A percentile compares a stretch with the other conserved stretches of the same genome.
These are phyloP conservation scores for Macropis europaea DNA, from an alignment of 2,888 invertebrate genomes.

Conservation along the genomic window DNA sequence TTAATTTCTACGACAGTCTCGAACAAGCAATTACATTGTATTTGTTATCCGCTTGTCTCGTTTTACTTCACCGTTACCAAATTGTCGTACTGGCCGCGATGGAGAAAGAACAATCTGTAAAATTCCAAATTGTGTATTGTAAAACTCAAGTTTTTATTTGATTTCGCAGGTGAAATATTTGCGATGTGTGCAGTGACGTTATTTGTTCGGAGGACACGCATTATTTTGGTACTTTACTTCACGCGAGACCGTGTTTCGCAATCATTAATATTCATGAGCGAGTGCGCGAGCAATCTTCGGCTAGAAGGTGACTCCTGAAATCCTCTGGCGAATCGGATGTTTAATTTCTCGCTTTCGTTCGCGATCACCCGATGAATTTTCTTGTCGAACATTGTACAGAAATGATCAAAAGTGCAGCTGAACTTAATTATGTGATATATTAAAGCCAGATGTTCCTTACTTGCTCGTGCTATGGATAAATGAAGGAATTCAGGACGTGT, in stretches of 20 bases:
- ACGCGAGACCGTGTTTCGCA: conserved; percentile 16
- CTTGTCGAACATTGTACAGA: background rate
- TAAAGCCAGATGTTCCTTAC: background rate
- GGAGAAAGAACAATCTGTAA: background rate
- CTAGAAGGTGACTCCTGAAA: conserved; percentile 15
- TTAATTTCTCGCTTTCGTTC: background rate
- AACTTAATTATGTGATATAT: background rate
- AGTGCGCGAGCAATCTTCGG: conserved; percentile 22
- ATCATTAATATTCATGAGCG: conserved; percentile 37
- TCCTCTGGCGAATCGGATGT: conserved; percentile 35
- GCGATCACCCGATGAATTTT: background rate
- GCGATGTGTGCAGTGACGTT: too few species aligned
- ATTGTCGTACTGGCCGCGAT: too few species aligned
- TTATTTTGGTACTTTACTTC: background rate
- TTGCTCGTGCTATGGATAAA: background rate
- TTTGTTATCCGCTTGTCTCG: too few species aligned
- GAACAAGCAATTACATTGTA: too few species aligned
- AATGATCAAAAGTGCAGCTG: conserved; percentile 10
- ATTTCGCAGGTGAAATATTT: background rate
- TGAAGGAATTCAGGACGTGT: background rate
- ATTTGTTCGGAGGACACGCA: background rate
- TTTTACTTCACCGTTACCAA: too few species aligned
- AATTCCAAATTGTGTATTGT: background rate
- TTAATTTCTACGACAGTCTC: too few species aligned
- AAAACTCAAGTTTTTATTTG: background rate